Evolutionary conservation across 2,113 vertebrate species (phyloP), one percentile per base, ranked within the genome.

Genomic region (Solea senegalensis): DNA sequence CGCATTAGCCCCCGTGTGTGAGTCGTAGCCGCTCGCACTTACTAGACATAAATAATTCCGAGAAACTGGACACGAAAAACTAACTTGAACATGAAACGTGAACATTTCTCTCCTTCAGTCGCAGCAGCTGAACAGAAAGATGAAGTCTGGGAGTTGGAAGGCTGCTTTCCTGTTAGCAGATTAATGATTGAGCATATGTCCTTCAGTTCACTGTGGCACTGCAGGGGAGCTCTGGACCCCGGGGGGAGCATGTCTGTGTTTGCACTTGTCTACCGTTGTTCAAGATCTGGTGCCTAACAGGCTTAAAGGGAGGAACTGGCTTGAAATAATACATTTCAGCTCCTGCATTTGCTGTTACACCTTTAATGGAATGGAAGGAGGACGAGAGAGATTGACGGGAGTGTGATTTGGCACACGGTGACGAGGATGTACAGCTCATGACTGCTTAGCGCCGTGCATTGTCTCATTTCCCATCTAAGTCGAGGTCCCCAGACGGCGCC

Each of bases 181-280:
- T 88, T 82, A 86, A 63, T 78, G 74, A 55, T 64, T 76, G 72
- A 2, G 72, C 78, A 81, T 80, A 78, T 78, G 81, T 86, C 86
- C 74, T 66, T 76, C 62, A 77, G 73, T 60, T 64, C 60, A 44
- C 57, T 72, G 39, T 74, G 81, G 81, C 82, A 78, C 75, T 34
- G 34, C 72, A 5, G 62, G 68, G 81, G 70, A 59, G 72, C 65
- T 64, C 40, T 76, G 28, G 55, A 55, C 74, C 67, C 74, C 44
- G 61, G 53, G 21, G 21, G 66, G 75, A 81, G 49, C 66, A 40
- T 4, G 62, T 77, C 74, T 86, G 69, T 72, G 76, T 87, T 83
- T 79, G 71, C 61, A 59, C 69, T 73, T 73, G 72, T 82, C 59
- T 70, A 62, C 69, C 57, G 57, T 21, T 59, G 16, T 68, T 81